phyloP scores from a whole-genome alignment of 2,797 vertebrate species.

The Acropternis orthonyx region DNA sequence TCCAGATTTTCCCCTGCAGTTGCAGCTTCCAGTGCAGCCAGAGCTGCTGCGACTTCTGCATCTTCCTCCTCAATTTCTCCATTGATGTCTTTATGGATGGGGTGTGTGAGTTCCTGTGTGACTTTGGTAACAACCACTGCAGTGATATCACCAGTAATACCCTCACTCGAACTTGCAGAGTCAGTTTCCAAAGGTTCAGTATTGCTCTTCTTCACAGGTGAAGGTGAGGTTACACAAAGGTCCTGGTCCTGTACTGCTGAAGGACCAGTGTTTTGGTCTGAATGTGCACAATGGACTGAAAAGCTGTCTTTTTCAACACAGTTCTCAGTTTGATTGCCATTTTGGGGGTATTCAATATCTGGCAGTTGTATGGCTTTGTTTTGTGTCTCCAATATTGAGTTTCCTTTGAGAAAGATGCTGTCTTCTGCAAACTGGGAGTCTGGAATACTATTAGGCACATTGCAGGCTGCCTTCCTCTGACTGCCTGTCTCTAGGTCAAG shows the following conservation, averaged over 20 bases:
- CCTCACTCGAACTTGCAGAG: neutral
- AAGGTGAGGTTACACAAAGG: neutral
- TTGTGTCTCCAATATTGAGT: neutral
- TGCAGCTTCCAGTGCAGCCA: slow-evolving; percentile 91
- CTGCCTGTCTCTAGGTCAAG: neutral
- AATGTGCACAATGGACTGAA: neutral
- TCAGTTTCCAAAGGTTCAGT: neutral
- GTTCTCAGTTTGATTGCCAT: neutral
- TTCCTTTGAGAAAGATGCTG: neutral
- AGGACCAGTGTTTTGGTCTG: neutral
- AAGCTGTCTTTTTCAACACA: neutral
- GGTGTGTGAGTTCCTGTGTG: neutral
- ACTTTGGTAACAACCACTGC: neutral
- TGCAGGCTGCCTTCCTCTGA: neutral
- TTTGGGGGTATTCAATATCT: slow-evolving; percentile 13
- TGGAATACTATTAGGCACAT: neutral
- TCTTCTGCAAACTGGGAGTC: neutral
- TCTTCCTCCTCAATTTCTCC: slow-evolving; percentile 72
- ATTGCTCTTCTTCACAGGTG: neutral
- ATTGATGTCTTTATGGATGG: neutral
- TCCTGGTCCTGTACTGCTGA: neutral
- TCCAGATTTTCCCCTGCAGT: slow-evolving; percentile 90
- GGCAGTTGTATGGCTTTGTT: neutral
- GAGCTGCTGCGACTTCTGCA: slow-evolving; percentile 89
- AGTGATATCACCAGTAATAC: neutral